Base-by-base conservation (phyloP, 2,888 invertebrate species). In the Sinodicranocentrus sp. region DNA sequence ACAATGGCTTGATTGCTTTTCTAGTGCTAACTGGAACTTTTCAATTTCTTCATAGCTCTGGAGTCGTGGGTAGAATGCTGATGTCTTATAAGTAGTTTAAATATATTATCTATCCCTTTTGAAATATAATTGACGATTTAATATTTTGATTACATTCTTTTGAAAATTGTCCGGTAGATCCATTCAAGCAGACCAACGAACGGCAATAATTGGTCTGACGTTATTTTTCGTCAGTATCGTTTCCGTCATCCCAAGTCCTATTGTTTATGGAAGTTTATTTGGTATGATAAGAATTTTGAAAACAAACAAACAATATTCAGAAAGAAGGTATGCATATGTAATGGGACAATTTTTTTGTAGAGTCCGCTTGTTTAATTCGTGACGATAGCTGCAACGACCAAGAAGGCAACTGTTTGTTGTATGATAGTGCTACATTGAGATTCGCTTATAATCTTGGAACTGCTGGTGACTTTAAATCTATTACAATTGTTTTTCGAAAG, bases 251-350 rank as follows among this genome's bases (percentile, higher is more conserved):
- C 95, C 95, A 0, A 94, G 94, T 1, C 94, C 94, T 0, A 93
- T 95, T 72, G 91, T 94, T 48, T 95, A 94, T 89, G 95, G 95
- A 0, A 92, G 93, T 10, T 92, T 94, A 61, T 93, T 95, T 92
- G 89, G 93, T n/a, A n/a, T n/a, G n/a, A n/a, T n/a, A n/a, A n/a
- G n/a, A n/a, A n/a, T n/a, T n/a, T n/a, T n/a, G n/a, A n/a, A n/a
- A n/a, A n/a, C n/a, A 65, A 5, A 21, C 21, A 19, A 19, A 28
- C 23, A 39, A 68, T 13, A 48, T 33, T 1, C 15, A 44, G 15
- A 68, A 19, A 63, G 8, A 52, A 43, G 57, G 28, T 79, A 15
- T 39, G 39, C 39, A 5, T 39, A 5, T 39, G 39, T 39, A 25
- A 57, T 43, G 63, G 21, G 10, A 39, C 6, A 39, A n/a, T 17